phyloP scores from a whole-genome alignment of 2,888 invertebrate genomes.

The Thyatira batis region DNA sequence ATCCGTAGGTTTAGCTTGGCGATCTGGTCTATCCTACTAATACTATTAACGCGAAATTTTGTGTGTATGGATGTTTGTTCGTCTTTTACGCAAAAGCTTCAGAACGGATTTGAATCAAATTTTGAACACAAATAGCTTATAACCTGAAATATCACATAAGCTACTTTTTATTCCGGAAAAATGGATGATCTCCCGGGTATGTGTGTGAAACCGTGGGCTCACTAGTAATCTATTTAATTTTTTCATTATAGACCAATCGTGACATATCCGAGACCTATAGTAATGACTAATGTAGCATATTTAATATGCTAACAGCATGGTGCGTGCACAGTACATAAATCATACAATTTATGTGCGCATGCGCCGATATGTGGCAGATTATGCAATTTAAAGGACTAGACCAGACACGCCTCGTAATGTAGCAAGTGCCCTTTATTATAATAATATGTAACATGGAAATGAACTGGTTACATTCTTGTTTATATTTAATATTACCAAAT shows the following conservation, averaged over 20 bases:
- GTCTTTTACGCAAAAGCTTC: no score
- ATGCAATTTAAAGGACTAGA: constrained; percentile 12
- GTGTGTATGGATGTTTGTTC: no score
- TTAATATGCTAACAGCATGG: constrained; percentile 14
- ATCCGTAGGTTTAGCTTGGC: no score
- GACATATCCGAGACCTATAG: neutral
- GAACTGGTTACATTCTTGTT: neutral
- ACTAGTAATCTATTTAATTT: no score
- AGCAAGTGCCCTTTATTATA: constrained; percentile 29
- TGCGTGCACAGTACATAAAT: constrained; percentile 31
- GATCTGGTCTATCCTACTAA: no score
- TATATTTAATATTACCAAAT: constrained; percentile 7
- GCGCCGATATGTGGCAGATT: constrained; percentile 12
- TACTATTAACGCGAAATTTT: no score
- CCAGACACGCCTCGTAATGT: constrained; percentile 25
- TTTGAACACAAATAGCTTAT: no score
- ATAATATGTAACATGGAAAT: neutral
- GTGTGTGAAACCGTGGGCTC: no score
- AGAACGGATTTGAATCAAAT: no score
- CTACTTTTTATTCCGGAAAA: no score
- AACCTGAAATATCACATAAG: no score
- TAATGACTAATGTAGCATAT: neutral
- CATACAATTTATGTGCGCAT: constrained; percentile 22
- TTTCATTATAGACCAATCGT: neutral
- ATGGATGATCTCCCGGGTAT: no score